Conservation (phyloP, 1,140 invertebrate species). For the Helicoverpa zea region DNA sequence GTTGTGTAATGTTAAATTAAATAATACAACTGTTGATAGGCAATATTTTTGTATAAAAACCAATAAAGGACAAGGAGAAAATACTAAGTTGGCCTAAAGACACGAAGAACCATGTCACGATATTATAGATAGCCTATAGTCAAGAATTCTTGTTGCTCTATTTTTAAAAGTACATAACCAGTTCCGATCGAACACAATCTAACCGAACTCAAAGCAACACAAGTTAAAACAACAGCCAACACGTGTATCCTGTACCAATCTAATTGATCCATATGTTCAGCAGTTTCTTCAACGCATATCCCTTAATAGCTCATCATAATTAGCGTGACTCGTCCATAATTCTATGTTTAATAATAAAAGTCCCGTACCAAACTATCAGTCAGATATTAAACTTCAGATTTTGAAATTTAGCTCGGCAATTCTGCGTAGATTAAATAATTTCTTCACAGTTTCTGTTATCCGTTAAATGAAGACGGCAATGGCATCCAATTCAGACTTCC, state of each 20-base stretch:
- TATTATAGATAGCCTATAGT: background rate
- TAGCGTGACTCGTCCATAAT: background rate
- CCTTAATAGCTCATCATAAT: background rate
- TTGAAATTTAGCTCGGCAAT: conserved; percentile 1
- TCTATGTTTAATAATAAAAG: too few species aligned
- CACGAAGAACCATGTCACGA: conserved; percentile 5
- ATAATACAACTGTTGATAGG: background rate
- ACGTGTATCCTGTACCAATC: conserved; percentile 17
- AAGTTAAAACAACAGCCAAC: conserved; percentile 11
- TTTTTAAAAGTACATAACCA: conserved; percentile 15
- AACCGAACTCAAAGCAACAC: background rate
- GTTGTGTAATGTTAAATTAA: conserved; percentile 14
- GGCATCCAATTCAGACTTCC: conserved; percentile 62
- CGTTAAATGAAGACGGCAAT: conserved; percentile 60
- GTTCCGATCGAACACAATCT: conserved; percentile 19
- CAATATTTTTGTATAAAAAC: background rate
- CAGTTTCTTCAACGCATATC: background rate
- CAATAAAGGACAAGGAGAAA: background rate
- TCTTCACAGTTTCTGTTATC: conserved; percentile 55
- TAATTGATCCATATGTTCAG: conserved; percentile 2
- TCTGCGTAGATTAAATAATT: conserved; percentile 52
- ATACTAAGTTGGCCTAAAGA: background rate
- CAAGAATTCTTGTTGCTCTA: conserved; percentile 26
- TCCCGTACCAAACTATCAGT: background rate
- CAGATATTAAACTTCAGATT: background rate